Evolutionary conservation across 30 jellyfish, hydroid and myxozoan species (phyloP).

Genomic region (Sanderia malayensis): DNA sequence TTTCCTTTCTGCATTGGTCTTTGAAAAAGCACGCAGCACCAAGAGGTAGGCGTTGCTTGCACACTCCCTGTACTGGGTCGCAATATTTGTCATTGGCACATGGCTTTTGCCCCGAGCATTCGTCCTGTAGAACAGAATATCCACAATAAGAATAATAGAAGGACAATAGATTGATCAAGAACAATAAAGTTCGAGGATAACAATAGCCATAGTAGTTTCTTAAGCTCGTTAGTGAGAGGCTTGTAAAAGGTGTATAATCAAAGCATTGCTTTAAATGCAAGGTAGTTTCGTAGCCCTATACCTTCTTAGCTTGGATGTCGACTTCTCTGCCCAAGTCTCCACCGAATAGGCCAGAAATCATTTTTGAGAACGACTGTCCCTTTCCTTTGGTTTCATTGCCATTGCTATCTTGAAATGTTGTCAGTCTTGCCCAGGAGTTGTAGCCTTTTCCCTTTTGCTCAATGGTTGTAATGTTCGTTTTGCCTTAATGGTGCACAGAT

Average conservation of each 20-base stretch:
- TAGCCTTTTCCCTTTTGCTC: slow-evolving; percentile 47
- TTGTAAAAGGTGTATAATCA: no score
- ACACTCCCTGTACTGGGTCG: slow-evolving; percentile 63
- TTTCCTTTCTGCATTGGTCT: slow-evolving; percentile 54
- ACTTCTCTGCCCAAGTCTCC: background rate
- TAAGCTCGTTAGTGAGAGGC: no score
- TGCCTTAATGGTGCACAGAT: no score
- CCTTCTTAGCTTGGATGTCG: background rate
- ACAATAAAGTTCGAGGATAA: no score
- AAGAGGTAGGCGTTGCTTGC: slow-evolving; percentile 35
- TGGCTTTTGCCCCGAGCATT: slow-evolving; percentile 74
- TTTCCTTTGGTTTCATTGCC: background rate
- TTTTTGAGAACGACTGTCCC: slow-evolving; percentile 24
- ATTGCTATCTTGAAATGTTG: slow-evolving; percentile 26
- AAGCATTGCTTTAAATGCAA: no score
- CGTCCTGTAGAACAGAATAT: slow-evolving; percentile 19
- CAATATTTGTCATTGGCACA: slow-evolving; percentile 57
- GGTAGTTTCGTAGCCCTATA: no score
- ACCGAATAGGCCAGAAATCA: slow-evolving; percentile 21
- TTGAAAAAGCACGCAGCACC: slow-evolving; percentile 53
- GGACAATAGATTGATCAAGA: no score
- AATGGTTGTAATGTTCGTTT: slow-evolving; percentile 23
- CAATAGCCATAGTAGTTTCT: no score
- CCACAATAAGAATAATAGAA: no score
- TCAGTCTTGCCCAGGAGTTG: slow-evolving; percentile 43